Evolutionary conservation across 2,888 invertebrate species (phyloP).

Genomic region (Sympetrum striolatum): DNA sequence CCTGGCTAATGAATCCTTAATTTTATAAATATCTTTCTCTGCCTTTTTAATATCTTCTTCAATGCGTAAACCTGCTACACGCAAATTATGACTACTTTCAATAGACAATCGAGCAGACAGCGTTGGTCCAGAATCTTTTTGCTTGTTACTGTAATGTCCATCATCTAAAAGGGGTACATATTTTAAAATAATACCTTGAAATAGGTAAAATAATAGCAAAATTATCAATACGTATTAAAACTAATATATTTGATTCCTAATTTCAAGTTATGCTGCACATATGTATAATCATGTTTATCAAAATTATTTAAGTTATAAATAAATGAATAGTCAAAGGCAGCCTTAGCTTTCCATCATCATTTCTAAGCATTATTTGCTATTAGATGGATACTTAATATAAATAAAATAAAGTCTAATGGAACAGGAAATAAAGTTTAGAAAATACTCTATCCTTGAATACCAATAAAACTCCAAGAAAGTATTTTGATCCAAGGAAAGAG

Average conservation of each 20-base stretch:
- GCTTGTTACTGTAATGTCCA: background rate
- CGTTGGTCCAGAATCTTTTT: background rate
- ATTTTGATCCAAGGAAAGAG: background rate
- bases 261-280: no score
- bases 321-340: background rate
- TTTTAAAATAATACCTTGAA: no score
- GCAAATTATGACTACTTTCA: constrained; percentile 50
- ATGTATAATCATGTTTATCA: no score
- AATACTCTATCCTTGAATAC: background rate
- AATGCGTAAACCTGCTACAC: constrained; percentile 51
- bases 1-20: constrained; percentile 70
- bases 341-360: no score
- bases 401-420: no score
- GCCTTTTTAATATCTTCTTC: constrained; percentile 72
- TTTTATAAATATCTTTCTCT: constrained; percentile 70
- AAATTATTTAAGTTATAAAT: background rate
- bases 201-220: no score
- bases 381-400: no score
- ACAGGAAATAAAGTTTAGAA: background rate
- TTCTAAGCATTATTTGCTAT: no score
- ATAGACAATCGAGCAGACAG: background rate
- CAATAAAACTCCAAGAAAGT: background rate
- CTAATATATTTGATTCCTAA: no score
- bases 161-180: no score
- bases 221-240: no score